Evolutionary conservation across 1,140 invertebrate genomes (phyloP).

Genomic region (Campodea augens): DNA sequence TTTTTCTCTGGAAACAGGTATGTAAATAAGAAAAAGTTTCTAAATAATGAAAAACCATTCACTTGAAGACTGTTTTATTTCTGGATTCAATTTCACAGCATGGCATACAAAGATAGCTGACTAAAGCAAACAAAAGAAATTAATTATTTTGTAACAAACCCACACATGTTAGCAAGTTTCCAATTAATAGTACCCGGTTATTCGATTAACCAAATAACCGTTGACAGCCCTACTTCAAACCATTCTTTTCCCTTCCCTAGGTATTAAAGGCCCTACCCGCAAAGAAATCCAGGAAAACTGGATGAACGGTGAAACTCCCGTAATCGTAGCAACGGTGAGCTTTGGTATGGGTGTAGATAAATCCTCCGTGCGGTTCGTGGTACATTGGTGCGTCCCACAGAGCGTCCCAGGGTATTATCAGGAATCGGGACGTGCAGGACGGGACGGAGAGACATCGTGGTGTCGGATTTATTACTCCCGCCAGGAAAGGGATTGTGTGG

Average conservation of each 20-base stretch:
- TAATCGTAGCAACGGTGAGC: conserved; percentile 41
- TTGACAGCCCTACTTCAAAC: too few relatives aligned
- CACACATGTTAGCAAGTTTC: too few relatives aligned
- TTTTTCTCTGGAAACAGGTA: too few relatives aligned
- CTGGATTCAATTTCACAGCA: too few relatives aligned
- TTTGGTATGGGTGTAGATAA: conserved; percentile 64
- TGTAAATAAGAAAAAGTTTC: too few relatives aligned
- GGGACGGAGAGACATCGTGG: background rate
- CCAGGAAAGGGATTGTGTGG: background rate
- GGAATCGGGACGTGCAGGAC: conserved; percentile 31
- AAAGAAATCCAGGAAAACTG: conserved; percentile 38
- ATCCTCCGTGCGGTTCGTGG: conserved; percentile 41
- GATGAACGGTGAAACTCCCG: conserved; percentile 38
- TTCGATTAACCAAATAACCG: too few relatives aligned
- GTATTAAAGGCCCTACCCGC: conserved; percentile 26
- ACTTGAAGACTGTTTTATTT: too few relatives aligned
- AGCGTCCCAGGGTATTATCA: conserved; percentile 42
- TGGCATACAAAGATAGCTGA: too few relatives aligned
- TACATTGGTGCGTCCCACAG: conserved; percentile 83
- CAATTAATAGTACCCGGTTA: too few relatives aligned
- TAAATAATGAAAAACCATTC: too few relatives aligned
- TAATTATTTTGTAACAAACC: too few relatives aligned
- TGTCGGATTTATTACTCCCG: background rate
- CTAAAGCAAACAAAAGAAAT: too few relatives aligned
- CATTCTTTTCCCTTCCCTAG: conserved; percentile 13